phyloP scores from a whole-genome alignment of 2,797 vertebrate species.

The Tolypeutes matacus region DNA sequence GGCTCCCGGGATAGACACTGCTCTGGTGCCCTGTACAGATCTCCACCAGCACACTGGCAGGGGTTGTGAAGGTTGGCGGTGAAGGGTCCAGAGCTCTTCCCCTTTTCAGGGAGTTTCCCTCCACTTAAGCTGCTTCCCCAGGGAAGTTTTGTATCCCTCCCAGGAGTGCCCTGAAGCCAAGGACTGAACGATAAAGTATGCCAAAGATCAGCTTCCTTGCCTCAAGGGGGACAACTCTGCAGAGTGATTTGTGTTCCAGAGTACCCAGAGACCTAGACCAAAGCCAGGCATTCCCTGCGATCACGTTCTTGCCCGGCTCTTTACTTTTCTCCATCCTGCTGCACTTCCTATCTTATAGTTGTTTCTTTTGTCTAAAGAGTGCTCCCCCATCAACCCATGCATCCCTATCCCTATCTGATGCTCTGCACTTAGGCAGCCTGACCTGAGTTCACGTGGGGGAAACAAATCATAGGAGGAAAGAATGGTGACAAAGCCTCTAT shows the following conservation, averaged over 20 bases:
- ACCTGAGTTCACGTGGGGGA: background rate
- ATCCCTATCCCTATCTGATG: background rate
- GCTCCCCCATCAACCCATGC: background rate
- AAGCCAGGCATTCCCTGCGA: background rate
- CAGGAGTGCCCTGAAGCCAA: background rate
- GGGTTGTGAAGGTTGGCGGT: background rate
- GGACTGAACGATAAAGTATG: background rate
- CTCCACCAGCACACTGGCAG: too few species aligned
- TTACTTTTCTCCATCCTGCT: background rate
- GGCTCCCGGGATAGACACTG: background rate
- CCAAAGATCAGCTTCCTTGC: background rate
- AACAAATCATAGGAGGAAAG: background rate
- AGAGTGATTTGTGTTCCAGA: background rate
- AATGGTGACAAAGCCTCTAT: rapidly evolving
- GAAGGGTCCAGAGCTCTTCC: background rate
- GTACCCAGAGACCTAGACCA: background rate
- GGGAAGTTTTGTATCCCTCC: background rate
- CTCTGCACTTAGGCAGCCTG: background rate
- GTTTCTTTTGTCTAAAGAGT: background rate
- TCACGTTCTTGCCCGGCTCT: background rate
- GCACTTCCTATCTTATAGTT: background rate
- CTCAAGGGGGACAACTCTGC: background rate
- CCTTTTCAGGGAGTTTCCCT: background rate
- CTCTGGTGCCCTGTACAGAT: background rate
- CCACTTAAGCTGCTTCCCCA: too few species aligned